phyloP scores from a whole-genome alignment of 2,888 invertebrate species.

The Blastobasis lacticolella region DNA sequence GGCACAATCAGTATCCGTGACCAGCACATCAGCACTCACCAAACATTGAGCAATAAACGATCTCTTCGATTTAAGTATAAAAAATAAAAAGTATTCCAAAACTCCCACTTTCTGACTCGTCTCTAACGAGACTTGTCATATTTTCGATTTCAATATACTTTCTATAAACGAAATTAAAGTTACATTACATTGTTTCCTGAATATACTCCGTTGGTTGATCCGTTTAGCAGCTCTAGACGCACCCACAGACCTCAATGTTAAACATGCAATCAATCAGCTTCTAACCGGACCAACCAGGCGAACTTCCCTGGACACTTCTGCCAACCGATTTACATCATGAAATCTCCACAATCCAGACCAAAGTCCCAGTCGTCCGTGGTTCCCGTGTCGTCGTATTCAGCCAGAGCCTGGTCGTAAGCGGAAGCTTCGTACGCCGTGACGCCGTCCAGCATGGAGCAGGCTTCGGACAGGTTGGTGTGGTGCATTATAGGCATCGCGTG shows the following conservation, averaged over 20 bases:
- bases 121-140: too few species aligned
- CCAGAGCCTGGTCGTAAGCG: constrained; percentile 74
- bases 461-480: constrained; percentile 76
- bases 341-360: constrained; percentile 82
- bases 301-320: neutral
- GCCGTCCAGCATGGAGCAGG: constrained; percentile 70
- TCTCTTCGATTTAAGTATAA: neutral
- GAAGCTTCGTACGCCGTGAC: constrained; percentile 77
- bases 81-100: too few species aligned
- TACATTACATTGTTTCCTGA: too few species aligned
- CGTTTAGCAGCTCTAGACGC: too few species aligned
- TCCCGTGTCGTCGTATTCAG: constrained; percentile 72
- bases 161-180: too few species aligned
- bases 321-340: constrained; percentile 72
- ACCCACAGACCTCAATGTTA: neutral
- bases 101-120: too few species aligned
- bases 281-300: neutral
- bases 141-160: too few species aligned
- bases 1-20: constrained; percentile 43
- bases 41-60: constrained; percentile 29
- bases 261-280: neutral
- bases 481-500: constrained; percentile 79
- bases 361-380: constrained; percentile 79
- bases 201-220: too few species aligned
- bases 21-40: constrained; percentile 38